These are phyloP conservation scores for Gouania willdenowi DNA, from an alignment of 2,797 vertebrate species.

Conservation along the genomic window DNA sequence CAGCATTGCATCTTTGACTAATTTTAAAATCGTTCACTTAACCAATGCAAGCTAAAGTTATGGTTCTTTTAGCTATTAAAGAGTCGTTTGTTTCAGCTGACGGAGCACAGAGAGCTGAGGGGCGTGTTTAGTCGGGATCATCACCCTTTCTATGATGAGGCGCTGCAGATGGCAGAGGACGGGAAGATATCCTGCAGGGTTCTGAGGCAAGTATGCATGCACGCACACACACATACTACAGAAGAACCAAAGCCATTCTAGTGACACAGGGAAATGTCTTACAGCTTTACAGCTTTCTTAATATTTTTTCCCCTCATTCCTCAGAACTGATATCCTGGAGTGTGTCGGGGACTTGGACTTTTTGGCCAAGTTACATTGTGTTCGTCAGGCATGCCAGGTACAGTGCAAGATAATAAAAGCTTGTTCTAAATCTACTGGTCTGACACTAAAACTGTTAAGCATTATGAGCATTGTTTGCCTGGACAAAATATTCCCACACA, in stretches of 20 bases:
- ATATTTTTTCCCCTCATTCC: background rate
- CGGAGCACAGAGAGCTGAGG: slow-evolving; percentile 79
- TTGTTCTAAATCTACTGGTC: background rate
- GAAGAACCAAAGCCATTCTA: too few species aligned
- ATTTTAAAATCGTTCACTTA: too few species aligned
- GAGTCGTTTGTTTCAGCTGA: slow-evolving; percentile 50
- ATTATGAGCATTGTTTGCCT: too few species aligned
- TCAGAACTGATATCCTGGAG: slow-evolving; percentile 86
- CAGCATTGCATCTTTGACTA: too few species aligned
- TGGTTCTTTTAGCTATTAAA: too few species aligned
- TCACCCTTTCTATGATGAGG: slow-evolving; percentile 90
- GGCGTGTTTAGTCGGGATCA: slow-evolving; percentile 71
- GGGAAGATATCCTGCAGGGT: slow-evolving; percentile 90
- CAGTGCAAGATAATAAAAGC: background rate
- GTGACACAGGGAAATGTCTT: too few species aligned
- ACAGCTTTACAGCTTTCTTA: background rate
- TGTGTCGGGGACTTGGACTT: slow-evolving; percentile 92
- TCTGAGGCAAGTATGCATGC: slow-evolving; percentile 73
- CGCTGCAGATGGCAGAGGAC: slow-evolving; percentile 89
- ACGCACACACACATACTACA: background rate
- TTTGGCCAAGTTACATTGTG: slow-evolving; percentile 93
- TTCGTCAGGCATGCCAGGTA: slow-evolving; percentile 95
- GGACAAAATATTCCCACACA: too few species aligned
- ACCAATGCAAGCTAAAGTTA: too few species aligned
- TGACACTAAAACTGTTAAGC: too few species aligned